These are phyloP conservation scores for Sialis lutaria DNA, from an alignment of 2,888 invertebrate genomes.

Conservation along the genomic window DNA sequence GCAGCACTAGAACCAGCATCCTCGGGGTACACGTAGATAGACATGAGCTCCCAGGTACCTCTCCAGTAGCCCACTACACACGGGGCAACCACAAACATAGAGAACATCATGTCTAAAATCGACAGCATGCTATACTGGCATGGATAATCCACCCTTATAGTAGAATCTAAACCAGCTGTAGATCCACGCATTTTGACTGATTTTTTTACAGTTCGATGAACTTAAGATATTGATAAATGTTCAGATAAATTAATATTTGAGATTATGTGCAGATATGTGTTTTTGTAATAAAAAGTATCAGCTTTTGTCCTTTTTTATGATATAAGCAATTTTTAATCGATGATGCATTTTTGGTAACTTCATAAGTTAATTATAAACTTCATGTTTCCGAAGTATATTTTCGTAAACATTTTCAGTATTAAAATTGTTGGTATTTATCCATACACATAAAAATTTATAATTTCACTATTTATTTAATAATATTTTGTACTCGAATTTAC, in stretches of 20 bases:
- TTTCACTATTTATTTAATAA: too few species aligned
- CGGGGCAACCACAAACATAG: slow-evolving; percentile 57
- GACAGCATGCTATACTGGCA: slow-evolving; percentile 37
- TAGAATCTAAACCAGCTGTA: slow-evolving; percentile 45
- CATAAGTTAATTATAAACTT: too few species aligned
- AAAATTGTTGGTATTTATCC: too few species aligned
- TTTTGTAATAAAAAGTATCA: not conserved
- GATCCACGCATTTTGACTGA: slow-evolving; percentile 42
- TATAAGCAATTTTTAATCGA: too few species aligned
- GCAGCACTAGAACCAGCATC: slow-evolving; percentile 41
- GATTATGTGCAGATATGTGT: not conserved
- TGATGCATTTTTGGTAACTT: too few species aligned
- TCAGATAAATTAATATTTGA: not conserved
- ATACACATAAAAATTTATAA: too few species aligned
- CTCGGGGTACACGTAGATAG: slow-evolving; percentile 48
- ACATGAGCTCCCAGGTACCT: slow-evolving; percentile 68
- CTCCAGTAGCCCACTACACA: slow-evolving; percentile 77
- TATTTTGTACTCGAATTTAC: too few species aligned
- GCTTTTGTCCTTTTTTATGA: too few species aligned
- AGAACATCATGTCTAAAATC: slow-evolving; percentile 51
- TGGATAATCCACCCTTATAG: slow-evolving; percentile 35
- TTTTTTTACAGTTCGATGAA: not conserved
- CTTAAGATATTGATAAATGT: not conserved
- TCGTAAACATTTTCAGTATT: too few species aligned
- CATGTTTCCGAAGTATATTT: too few species aligned